Evolutionary conservation across 2,797 vertebrate genomes (phyloP), one percentile per base, ranked within the genome.

Genomic region (Phoebastria nigripes): DNA sequence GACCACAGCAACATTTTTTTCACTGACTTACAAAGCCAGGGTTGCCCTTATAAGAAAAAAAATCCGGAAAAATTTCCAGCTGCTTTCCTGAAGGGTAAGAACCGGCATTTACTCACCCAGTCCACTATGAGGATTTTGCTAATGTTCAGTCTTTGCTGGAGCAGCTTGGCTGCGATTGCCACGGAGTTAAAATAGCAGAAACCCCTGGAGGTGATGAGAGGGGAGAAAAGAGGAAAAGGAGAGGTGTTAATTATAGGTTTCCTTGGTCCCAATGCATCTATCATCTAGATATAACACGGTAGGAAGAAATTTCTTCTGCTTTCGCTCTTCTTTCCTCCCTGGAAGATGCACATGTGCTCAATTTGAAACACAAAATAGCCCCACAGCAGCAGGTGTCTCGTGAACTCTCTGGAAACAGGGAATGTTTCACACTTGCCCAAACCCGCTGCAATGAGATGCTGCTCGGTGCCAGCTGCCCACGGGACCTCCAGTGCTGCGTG

Each of bases 171-270:
- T n/a, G 99, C 99, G 1, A 99, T 98, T 39, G 99, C 99, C 62
- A 99, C 99, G 0, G 99, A 99, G 93, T 99, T 99, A 96, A 99
- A 99, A 97, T 99, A 99, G 98, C 99, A 99, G 97, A 99, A 99
- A 8, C 99, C 99, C 99, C 99, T 99, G 97, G 41, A 97, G 81
- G 93, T 55, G 51, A 94, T 29, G 61, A 77, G 93, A 69, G 13
- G 56, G 8, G 65, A 93, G 22, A 51, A 12, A 74, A 55, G 3
- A 52, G 49, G 37, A 31, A 56, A 83, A 72, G 52, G 26, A 66
- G 9, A 17, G 25, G 51, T 37, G 26, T 54, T 55, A 77, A 15
- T 12, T 4, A 28, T 1, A 69, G 17, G 4, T 62, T 72, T 8
- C 37, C 5, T 1, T 12, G 31, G 22, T 76, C 37, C 58, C 22